Evolutionary conservation across 1,140 invertebrate genomes (phyloP), one percentile per base, ranked within the genome.

Genomic region (Hyphantria cunea): DNA sequence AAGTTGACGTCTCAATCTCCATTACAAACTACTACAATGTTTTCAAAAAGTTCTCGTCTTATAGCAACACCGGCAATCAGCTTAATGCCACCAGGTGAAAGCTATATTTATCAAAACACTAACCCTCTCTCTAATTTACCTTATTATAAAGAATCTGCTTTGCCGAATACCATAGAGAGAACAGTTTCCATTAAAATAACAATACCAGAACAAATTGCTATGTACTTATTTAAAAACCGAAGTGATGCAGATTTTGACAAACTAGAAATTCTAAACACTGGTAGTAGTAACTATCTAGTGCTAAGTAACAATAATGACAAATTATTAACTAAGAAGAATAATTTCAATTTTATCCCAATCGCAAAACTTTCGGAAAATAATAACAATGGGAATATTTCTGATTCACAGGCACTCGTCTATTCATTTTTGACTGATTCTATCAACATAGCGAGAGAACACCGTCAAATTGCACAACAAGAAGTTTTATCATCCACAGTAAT

Each of bases 161-260:
- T 75, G 10, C 77, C 74, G 32, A 67, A 85, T 48, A 87, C 82
- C 12, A 88, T 89, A 25, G 85, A 90, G 70, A 79, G 85, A 73
- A 89, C 82, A 10, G 85, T 90, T 45, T 86, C 85, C 25, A 72
- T 90, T 58, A 89, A 89, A 82, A 88, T 90, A 47, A 84, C 85
- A 7, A 79, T 90, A 47, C 88, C 88, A 1, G 84, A 90, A 79
- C 84, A 79, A 66, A 68, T 87, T 31, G 88, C 88, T 13, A 66
- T 80, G 17, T 86, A 77, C 48, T 55, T 90, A 39, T 90, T 89
- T 54, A 83, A 76, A 66, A 81, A 72, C 50, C 42, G 53, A 15
- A 82, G 67, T 55, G 70, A 74, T 34, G 76, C 45, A 12, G 62
- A 78, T 32, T 74, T 65, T 54, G 77, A 83, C 60, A 80, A 76